A percentile compares a stretch with the other conserved stretches of the same genome.
Conservation (phyloP, 2,888 invertebrate species). For the Cyaniris semiargus region DNA sequence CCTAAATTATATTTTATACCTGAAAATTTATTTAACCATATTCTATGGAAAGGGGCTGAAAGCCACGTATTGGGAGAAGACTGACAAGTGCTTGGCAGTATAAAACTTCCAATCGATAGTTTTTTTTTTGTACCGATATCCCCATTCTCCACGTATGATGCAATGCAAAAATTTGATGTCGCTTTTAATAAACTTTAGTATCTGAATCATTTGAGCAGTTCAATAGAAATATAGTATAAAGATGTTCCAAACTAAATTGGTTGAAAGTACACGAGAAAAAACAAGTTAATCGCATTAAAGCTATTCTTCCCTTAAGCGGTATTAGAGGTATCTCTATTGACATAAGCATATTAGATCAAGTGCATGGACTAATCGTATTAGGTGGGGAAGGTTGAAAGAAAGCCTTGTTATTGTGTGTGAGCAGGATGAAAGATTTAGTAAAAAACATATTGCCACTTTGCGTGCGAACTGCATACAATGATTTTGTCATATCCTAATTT, state of each 20-base stretch:
- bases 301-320: slow-evolving; percentile 5
- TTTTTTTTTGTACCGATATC: neutral
- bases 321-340: slow-evolving; percentile 7
- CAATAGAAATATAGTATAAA: neutral
- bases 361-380: slow-evolving; percentile 16
- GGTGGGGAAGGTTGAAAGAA: neutral
- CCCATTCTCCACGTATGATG: neutral
- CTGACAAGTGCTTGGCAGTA: neutral
- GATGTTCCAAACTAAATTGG: neutral
- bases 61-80: neutral
- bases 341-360: slow-evolving; percentile 25
- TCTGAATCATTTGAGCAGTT: neutral
- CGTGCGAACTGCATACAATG: no score
- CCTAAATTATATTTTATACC: neutral
- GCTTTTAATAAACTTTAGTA: neutral
- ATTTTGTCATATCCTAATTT: neutral
- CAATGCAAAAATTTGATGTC: neutral
- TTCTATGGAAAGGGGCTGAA: neutral
- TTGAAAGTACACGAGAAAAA: neutral
- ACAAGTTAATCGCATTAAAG: neutral
- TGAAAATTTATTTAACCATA: neutral
- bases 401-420: neutral
- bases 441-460: neutral
- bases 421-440: neutral
- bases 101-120: neutral